Evolutionary conservation across 2,113 vertebrate species (phyloP).

Genomic region (Actinemys pallida): DNA sequence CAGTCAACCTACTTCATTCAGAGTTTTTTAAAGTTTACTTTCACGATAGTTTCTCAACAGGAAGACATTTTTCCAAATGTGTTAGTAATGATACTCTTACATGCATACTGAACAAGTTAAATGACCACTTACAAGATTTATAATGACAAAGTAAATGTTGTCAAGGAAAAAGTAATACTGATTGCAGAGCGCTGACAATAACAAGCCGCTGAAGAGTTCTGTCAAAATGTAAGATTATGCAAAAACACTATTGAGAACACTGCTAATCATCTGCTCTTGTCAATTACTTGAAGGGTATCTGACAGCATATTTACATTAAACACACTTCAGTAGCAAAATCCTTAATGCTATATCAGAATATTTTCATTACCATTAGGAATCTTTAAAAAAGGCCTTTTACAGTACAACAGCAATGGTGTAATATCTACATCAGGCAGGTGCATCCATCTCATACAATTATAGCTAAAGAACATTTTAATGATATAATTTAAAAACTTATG

Average conservation of each 20-base stretch:
- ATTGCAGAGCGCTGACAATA: constrained; percentile 84
- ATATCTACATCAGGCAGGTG: constrained; percentile 21
- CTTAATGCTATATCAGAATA: constrained; percentile 82
- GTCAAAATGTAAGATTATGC: constrained; percentile 90
- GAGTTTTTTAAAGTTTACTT: constrained; percentile 66
- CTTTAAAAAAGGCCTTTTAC: constrained; percentile 66
- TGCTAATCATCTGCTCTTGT: constrained; percentile 96
- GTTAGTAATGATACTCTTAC: constrained; percentile 60
- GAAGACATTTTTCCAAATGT: constrained; percentile 51
- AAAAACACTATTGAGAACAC: constrained; percentile 88
- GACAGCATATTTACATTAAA: constrained; percentile 95
- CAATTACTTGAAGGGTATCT: constrained; percentile 93
- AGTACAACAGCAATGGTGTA: constrained; percentile 36
- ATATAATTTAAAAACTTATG: constrained; percentile 36
- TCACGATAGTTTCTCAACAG: constrained; percentile 35
- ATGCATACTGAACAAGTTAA: constrained; percentile 73
- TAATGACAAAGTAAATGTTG: constrained; percentile 84
- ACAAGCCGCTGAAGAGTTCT: constrained; percentile 81
- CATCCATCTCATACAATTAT: constrained; percentile 37
- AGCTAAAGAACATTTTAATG: constrained; percentile 23
- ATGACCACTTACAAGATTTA: constrained; percentile 85
- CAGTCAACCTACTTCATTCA: constrained; percentile 37
- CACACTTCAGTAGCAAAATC: constrained; percentile 84
- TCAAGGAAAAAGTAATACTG: constrained; percentile 80
- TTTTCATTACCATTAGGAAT: constrained; percentile 81